phyloP scores from a whole-genome alignment of 2,113 vertebrate genomes.

The Lepidothrix coronata region DNA sequence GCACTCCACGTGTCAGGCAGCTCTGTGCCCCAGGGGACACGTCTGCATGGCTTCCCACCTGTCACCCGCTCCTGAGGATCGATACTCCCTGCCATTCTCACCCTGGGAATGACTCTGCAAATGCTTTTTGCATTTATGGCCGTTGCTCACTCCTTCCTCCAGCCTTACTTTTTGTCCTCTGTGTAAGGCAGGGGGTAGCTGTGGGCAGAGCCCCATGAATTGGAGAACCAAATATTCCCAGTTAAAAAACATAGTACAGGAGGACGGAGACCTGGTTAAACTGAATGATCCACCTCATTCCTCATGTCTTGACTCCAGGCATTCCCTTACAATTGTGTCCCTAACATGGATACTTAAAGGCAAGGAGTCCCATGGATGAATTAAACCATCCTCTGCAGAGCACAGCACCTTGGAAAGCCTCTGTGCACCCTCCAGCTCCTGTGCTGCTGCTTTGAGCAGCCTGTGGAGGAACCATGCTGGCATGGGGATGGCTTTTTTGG shows the following conservation, averaged over 20 bases:
- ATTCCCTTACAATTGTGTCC: background rate
- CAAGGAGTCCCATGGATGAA: background rate
- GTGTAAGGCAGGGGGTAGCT: background rate
- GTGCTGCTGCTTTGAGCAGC: background rate
- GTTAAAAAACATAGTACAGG: background rate
- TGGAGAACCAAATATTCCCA: background rate
- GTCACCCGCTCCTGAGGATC: background rate
- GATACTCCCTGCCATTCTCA: background rate
- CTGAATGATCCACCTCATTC: background rate
- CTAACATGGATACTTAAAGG: background rate
- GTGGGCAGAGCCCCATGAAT: background rate
- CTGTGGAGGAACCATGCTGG: background rate
- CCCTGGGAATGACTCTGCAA: background rate
- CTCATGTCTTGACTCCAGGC: background rate
- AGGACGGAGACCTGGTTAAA: background rate
- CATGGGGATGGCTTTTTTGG: background rate
- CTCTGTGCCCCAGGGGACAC: background rate
- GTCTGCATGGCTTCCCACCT: background rate
- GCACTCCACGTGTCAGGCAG: background rate
- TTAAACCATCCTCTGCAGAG: background rate
- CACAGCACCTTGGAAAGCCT: background rate
- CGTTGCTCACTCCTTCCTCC: background rate
- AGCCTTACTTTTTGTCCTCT: background rate
- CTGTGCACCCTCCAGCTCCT: background rate
- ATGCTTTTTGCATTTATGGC: background rate